These are phyloP conservation scores for Erynnis tages DNA, from an alignment of 2,888 invertebrate species.

Conservation along the genomic window DNA sequence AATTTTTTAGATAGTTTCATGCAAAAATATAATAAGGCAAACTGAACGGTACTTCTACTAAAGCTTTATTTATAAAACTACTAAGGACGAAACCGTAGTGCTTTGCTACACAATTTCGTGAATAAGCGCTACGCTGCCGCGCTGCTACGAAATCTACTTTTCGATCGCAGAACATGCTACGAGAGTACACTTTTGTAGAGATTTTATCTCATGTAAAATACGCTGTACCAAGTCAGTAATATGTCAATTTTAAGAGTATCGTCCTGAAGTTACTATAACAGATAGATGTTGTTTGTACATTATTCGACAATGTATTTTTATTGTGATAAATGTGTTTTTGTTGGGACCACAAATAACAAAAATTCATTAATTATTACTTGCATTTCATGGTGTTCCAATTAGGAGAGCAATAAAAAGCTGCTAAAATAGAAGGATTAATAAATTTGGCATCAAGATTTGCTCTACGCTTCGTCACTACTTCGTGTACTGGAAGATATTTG, in stretches of 20 bases:
- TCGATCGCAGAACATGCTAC: conserved; percentile 4
- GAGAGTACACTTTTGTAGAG: not conserved
- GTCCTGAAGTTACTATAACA: not conserved
- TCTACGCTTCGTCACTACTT: too few relatives aligned
- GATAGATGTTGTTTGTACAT: not conserved
- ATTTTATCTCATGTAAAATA: conserved; percentile 4
- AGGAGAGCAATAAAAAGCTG: too few relatives aligned
- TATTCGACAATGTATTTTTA: not conserved
- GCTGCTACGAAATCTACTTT: conserved; percentile 9
- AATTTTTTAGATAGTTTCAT: too few relatives aligned
- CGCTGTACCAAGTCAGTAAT: not conserved
- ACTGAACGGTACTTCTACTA: too few relatives aligned
- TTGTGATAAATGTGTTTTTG: not conserved
- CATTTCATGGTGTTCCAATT: too few relatives aligned
- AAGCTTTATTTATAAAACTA: too few relatives aligned
- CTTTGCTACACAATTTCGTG: conserved; percentile 8
- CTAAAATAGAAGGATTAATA: too few relatives aligned
- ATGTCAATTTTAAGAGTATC: not conserved
- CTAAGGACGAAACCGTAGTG: not conserved
- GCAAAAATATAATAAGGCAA: too few relatives aligned
- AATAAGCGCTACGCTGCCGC: conserved; percentile 4
- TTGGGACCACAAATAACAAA: too few relatives aligned
- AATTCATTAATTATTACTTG: too few relatives aligned
- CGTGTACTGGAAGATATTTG: too few relatives aligned
- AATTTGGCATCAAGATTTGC: too few relatives aligned